Conservation (phyloP, 2,888 invertebrate species). For the Athrips mouffetella region DNA sequence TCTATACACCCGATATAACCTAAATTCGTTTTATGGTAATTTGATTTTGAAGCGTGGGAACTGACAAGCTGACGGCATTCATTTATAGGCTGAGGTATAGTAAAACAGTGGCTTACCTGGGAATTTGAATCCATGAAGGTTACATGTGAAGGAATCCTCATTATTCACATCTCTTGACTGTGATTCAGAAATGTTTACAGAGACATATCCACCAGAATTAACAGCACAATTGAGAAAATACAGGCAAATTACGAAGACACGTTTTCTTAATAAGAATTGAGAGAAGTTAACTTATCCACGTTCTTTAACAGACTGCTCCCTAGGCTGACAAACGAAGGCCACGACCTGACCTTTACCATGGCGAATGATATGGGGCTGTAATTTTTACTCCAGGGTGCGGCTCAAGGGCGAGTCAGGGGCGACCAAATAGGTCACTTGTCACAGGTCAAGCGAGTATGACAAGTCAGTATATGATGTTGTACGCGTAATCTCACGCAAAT, state of each 20-base stretch:
- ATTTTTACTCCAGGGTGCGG: constrained; percentile 1
- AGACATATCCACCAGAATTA: too few relatives aligned
- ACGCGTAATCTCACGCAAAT: too few relatives aligned
- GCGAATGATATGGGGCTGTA: background rate
- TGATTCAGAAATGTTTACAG: background rate
- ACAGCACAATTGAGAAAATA: too few relatives aligned
- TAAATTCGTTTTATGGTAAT: too few relatives aligned
- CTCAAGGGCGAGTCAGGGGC: constrained; percentile 3
- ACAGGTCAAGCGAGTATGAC: too few relatives aligned
- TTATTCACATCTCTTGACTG: background rate
- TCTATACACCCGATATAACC: too few relatives aligned
- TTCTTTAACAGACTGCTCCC: background rate
- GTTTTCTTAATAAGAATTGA: too few relatives aligned
- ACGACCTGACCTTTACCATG: background rate
- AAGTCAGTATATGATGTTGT: too few relatives aligned
- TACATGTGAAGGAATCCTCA: background rate
- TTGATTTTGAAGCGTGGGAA: too few relatives aligned
- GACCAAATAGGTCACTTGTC: background rate
- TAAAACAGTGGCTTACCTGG: background rate
- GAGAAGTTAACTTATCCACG: background rate
- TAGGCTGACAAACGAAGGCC: constrained; percentile 2
- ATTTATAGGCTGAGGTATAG: too few relatives aligned
- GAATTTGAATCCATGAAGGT: background rate
- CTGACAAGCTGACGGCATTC: background rate
- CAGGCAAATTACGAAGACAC: too few relatives aligned